phyloP scores from a whole-genome alignment of 1,140 invertebrate genomes.

The Caenorhabditis remanei region DNA sequence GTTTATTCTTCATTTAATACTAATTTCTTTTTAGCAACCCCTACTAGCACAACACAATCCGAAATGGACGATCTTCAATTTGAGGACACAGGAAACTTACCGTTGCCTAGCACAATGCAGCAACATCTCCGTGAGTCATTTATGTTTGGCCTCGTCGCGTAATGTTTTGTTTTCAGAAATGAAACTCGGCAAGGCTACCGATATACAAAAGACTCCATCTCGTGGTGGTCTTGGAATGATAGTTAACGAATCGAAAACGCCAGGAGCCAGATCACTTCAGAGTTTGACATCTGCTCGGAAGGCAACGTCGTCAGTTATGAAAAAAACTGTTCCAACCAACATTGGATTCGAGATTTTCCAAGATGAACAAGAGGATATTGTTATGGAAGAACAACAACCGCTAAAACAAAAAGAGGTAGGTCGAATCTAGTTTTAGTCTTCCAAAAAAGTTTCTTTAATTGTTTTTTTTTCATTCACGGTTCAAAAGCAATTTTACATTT shows the following conservation, averaged over 20 bases:
- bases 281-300: constrained; percentile 30
- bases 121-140: background rate
- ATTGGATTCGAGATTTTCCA: constrained; percentile 21
- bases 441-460: too few species aligned
- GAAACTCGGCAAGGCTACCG: background rate
- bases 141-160: background rate
- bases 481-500: too few species aligned
- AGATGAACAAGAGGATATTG: constrained; percentile 17
- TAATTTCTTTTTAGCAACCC: background rate
- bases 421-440: too few species aligned
- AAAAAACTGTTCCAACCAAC: background rate
- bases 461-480: too few species aligned
- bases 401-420: background rate
- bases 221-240: constrained; percentile 19
- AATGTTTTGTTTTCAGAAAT: background rate
- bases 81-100: background rate
- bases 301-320: background rate
- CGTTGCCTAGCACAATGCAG: background rate
- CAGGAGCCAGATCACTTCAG: constrained; percentile 4
- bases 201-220: background rate
- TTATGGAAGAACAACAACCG: background rate
- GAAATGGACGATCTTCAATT: background rate
- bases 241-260: constrained; percentile 26
- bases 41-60: background rate
- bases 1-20: background rate